Evolutionary conservation across 2,888 invertebrate genomes (phyloP).

Genomic region (Heliconius ethilla): DNA sequence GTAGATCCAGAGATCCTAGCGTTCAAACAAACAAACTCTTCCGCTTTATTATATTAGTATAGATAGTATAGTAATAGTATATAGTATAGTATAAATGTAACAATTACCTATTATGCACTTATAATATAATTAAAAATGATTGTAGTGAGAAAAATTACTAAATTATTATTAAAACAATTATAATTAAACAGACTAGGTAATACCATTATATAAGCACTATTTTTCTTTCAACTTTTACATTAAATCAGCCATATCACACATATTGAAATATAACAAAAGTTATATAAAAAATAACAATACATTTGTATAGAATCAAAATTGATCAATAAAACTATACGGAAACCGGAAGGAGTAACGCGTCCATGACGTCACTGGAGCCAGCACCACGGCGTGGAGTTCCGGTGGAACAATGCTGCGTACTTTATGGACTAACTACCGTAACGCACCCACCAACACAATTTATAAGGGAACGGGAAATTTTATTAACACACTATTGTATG

Average conservation of each 20-base stretch:
- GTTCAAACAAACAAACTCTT: too few species aligned
- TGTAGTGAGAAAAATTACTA: not conserved
- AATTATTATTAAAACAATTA: not conserved
- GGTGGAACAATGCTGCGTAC: conserved; percentile 61
- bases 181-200: not conserved
- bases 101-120: not conserved
- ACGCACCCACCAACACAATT: conserved; percentile 38
- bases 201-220: not conserved
- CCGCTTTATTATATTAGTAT: too few species aligned
- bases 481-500: conserved; percentile 34
- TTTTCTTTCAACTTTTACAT: not conserved
- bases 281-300: not conserved
- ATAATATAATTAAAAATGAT: not conserved
- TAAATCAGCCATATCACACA: not conserved
- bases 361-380: conserved; percentile 62
- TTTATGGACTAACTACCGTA: conserved; percentile 51
- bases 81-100: too few species aligned
- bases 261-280: not conserved
- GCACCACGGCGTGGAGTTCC: conserved; percentile 60
- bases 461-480: conserved; percentile 41
- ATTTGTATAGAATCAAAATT: not conserved
- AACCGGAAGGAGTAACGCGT: conserved; percentile 60
- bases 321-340: conserved; percentile 44
- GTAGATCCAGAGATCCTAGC: too few species aligned
- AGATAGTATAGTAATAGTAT: too few species aligned